These are phyloP conservation scores for Drosophila dives DNA, from an alignment of 2,888 invertebrate genomes.

Conservation along the genomic window DNA sequence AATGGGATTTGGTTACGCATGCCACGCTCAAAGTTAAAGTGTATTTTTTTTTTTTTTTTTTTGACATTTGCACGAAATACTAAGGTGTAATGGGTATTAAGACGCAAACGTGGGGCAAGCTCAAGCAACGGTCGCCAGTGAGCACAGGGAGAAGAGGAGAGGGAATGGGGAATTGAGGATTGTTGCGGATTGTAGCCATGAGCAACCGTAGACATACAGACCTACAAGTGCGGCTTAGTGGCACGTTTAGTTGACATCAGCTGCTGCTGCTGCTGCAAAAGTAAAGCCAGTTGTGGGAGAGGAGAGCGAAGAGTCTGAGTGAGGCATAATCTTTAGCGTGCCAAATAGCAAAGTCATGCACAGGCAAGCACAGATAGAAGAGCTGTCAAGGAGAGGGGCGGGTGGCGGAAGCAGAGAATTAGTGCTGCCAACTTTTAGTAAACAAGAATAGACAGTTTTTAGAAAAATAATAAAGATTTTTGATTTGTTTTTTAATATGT, in stretches of 20 bases:
- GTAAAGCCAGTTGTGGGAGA: constrained; percentile 31
- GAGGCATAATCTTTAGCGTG: constrained; percentile 65
- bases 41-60: constrained; percentile 73
- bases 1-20: constrained; percentile 62
- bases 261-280: constrained; percentile 29
- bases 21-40: constrained; percentile 60
- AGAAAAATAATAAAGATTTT: background rate
- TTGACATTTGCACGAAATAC: constrained; percentile 78
- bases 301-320: constrained; percentile 7
- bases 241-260: constrained; percentile 45
- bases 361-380: background rate
- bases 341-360: constrained; percentile 65
- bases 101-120: constrained; percentile 62
- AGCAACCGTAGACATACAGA: constrained; percentile 35
- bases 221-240: constrained; percentile 78
- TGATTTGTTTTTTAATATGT: background rate
- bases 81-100: constrained; percentile 72
- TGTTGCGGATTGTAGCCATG: constrained; percentile 2
- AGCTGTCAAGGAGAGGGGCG: background rate
- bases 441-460: background rate
- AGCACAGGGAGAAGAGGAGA: constrained; percentile 39
- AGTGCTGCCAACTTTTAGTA: background rate
- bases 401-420: background rate
- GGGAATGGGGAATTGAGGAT: background rate
- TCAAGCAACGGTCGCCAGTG: constrained; percentile 51